phyloP scores from a whole-genome alignment of 2,113 vertebrate genomes.

The Pomatorhinus ruficollis region DNA sequence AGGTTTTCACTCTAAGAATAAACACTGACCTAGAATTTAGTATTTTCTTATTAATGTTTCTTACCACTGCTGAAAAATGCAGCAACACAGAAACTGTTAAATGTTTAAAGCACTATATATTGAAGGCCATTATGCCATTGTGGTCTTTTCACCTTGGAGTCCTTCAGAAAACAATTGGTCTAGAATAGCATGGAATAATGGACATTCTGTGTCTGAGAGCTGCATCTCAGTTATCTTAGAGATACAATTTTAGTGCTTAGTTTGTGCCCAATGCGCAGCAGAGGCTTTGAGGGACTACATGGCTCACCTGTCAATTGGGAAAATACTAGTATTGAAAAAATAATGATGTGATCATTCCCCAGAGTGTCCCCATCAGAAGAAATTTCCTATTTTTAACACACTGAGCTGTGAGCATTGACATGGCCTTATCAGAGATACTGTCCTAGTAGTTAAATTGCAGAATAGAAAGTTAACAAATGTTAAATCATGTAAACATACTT shows the following conservation, averaged over 20 bases:
- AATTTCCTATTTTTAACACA: not conserved
- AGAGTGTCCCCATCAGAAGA: not conserved
- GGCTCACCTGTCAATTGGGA: not conserved
- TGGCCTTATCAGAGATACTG: not conserved
- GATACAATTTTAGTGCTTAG: not conserved
- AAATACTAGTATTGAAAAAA: not conserved
- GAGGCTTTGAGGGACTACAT: not conserved
- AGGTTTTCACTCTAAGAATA: not conserved
- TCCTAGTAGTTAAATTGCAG: not conserved
- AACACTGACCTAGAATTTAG: not conserved
- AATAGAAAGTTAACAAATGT: not conserved
- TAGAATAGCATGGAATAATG: not conserved
- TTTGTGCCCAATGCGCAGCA: not conserved
- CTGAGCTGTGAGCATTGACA: not conserved
- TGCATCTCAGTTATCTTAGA: not conserved
- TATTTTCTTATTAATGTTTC: not conserved
- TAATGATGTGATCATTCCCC: not conserved
- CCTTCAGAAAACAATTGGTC: not conserved
- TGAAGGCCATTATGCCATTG: not conserved
- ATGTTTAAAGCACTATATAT: not conserved
- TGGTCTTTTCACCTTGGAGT: not conserved
- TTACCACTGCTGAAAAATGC: not conserved
- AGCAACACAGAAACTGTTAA: not conserved
- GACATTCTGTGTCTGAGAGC: not conserved
- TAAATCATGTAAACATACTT: not conserved